Evolutionary conservation across 2,113 vertebrate genomes (phyloP).

Genomic region (Alligator mississippiensis): DNA sequence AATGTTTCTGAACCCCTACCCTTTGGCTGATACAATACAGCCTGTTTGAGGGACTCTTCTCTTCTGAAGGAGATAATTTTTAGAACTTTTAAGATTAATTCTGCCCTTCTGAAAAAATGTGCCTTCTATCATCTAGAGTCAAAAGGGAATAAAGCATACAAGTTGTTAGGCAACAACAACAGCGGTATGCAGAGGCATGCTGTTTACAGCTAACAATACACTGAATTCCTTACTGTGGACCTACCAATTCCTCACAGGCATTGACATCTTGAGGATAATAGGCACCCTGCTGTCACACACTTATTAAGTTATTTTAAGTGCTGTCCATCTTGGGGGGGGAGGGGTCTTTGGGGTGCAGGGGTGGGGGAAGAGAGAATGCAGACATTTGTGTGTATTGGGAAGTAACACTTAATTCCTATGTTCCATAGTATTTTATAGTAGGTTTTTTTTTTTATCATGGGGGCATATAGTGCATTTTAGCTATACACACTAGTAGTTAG

Average conservation of each 20-base stretch:
- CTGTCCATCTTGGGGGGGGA: not conserved
- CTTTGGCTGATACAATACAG: not conserved
- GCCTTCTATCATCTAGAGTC: slow-evolving; percentile 1
- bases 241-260: not conserved
- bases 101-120: slow-evolving; percentile 14
- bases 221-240: not conserved
- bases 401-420: not conserved
- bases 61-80: not conserved
- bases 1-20: not conserved
- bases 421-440: not conserved
- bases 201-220: not conserved
- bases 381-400: not conserved
- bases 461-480: not conserved
- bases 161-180: slow-evolving; percentile 48
- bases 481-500: not conserved
- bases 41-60: not conserved
- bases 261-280: not conserved
- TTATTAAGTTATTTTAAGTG: not conserved
- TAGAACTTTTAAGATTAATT: not conserved
- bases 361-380: not conserved
- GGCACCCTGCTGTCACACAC: not conserved
- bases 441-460: not conserved
- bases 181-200: not conserved
- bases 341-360: too few species aligned
- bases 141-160: slow-evolving; percentile 26